Conservation (phyloP, 2,888 invertebrate species). For the Ischnura elegans region DNA sequence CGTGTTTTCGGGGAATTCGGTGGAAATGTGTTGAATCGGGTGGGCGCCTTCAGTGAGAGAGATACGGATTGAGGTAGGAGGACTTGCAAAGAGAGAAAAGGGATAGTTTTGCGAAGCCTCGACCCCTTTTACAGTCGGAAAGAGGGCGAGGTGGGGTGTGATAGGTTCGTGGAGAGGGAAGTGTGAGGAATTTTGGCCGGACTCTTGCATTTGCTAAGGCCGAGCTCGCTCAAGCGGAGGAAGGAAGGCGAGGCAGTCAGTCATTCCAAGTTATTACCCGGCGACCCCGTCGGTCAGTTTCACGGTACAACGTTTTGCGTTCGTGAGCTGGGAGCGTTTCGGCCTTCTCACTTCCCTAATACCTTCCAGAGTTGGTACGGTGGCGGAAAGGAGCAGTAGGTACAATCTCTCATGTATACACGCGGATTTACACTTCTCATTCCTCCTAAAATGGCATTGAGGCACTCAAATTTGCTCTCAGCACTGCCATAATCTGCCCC, state of each 20-base stretch:
- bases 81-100: no score
- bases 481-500: no score
- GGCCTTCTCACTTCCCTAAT: neutral
- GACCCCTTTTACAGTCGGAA: no score
- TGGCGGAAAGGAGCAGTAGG: neutral
- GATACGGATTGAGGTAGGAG: no score
- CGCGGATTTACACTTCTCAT: no score
- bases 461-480: no score
- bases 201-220: neutral
- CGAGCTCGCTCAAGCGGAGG: neutral
- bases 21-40: no score
- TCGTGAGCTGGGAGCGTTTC: neutral
- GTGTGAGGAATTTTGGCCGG: neutral
- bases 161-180: neutral
- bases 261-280: neutral
- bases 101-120: no score
- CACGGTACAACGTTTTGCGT: neutral
- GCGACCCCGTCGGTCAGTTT: neutral
- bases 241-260: neutral
- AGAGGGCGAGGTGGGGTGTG: neutral
- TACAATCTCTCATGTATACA: neutral
- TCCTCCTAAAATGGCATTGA: no score
- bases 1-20: conserved; percentile 13
- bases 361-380: neutral
- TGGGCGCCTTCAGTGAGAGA: no score